These are phyloP conservation scores for Oxyruncus cristatus DNA, from an alignment of 2,113 vertebrate genomes.

Conservation along the genomic window DNA sequence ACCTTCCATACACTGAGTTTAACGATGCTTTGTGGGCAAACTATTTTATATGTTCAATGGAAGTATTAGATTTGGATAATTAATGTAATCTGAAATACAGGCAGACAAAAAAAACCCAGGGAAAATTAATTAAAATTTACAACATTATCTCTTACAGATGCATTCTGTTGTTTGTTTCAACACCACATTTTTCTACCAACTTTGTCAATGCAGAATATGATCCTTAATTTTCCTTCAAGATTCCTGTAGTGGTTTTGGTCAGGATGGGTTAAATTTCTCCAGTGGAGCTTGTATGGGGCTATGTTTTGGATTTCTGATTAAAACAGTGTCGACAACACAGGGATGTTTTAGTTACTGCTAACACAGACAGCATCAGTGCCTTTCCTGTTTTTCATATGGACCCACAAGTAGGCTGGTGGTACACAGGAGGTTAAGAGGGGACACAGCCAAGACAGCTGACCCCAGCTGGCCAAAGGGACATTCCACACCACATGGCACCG, in stretches of 20 bases:
- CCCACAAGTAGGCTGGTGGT: neutral
- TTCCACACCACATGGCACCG: neutral
- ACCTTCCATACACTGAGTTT: neutral
- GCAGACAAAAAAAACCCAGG: neutral
- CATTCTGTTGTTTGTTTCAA: neutral
- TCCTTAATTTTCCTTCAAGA: neutral
- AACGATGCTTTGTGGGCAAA: neutral
- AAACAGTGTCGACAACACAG: neutral
- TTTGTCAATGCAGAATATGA: neutral
- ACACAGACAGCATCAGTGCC: neutral
- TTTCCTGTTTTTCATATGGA: neutral
- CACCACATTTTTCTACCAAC: neutral
- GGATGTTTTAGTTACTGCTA: neutral
- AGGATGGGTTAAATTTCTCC: neutral
- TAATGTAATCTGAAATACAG: neutral
- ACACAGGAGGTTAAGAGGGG: neutral
- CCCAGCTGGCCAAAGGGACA: neutral
- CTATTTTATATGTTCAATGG: neutral
- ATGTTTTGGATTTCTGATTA: neutral
- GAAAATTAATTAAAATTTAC: neutral
- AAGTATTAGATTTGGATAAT: neutral
- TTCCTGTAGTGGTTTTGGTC: neutral
- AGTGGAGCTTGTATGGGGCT: neutral
- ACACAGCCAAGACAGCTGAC: neutral
- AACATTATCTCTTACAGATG: neutral